Base-by-base conservation (phyloP, 2,113 vertebrate species). In the Malurus elegans region DNA sequence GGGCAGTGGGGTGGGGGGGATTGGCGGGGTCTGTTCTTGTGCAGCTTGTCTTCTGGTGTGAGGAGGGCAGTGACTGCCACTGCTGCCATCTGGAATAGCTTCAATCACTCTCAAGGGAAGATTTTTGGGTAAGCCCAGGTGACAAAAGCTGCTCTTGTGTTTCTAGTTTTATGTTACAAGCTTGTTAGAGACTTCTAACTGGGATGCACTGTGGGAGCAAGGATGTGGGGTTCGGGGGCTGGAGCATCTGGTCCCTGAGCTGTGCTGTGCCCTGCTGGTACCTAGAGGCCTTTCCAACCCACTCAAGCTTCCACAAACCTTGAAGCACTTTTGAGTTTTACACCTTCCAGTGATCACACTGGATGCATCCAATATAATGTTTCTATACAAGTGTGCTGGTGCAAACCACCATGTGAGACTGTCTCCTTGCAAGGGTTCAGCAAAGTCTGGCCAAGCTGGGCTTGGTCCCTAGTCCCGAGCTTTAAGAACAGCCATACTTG, bases 141-240 rank as follows among this genome's bases (percentile, higher is more conserved):
- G 25, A 79, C 45, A 53, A 81, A 62, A 90, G 51, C 31, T 81
- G 42, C 24, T 57, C 58, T 36, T 1, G 3, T n/a, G 47, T 34
- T 91, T 76, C 17, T 14, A 17, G 42, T 51, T 85, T 51, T 62
- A 50, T 16, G 12, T 58, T 81, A 79, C 44, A 51, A 38, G 26
- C 18, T 75, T 31, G 0, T 61, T 61, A 78, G 48, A 58, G 61
- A 29, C 17, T 69, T 65, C 36, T 42, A 45, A 26, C 16, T 23
- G 42, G 34, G 51, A 60, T 29, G 18, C 70, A 69, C 21, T 47
- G 50, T 10, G 29, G 4, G 25, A 47, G 36, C 14, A 75, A 47
- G n/a, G 18, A 28, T 31, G 32, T 28, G 45, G 15, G 9, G 1
- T n/a, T n/a, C 1, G 0, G 20, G 38, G 5, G 1, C 42, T 79